phyloP scores from a whole-genome alignment of 2,113 vertebrate species.

The Psilopogon haemacephalus region DNA sequence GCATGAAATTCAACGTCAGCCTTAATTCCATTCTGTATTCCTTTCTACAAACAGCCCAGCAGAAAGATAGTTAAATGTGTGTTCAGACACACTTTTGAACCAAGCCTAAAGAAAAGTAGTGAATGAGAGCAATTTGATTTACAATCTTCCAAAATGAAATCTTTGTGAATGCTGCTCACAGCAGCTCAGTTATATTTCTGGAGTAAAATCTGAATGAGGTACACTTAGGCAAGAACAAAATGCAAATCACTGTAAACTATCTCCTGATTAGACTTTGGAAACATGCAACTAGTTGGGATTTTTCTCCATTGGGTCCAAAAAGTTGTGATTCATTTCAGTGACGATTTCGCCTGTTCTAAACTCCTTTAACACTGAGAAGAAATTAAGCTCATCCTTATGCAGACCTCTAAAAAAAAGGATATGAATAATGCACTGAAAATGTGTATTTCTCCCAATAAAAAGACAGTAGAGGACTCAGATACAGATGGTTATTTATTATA shows the following conservation, averaged over 20 bases:
- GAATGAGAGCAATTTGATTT: neutral
- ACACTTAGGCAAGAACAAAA: neutral
- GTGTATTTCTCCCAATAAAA: neutral
- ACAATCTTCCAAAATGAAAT: neutral
- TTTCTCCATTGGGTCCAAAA: neutral
- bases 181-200: neutral
- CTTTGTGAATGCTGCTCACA: neutral
- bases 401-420: neutral
- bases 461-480: neutral
- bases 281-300: neutral
- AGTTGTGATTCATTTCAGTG: neutral
- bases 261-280: neutral
- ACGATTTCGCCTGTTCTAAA: neutral
- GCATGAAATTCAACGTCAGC: neutral
- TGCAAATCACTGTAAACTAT: neutral
- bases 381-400: neutral
- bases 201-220: neutral
- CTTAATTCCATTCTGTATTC: neutral
- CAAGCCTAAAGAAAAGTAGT: neutral
- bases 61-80: neutral
- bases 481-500: neutral
- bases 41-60: neutral
- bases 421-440: neutral
- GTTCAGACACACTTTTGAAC: neutral
- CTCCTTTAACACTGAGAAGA: neutral